Evolutionary conservation across 2,797 vertebrate species (phyloP).

Genomic region (Eidolon dupreanum): DNA sequence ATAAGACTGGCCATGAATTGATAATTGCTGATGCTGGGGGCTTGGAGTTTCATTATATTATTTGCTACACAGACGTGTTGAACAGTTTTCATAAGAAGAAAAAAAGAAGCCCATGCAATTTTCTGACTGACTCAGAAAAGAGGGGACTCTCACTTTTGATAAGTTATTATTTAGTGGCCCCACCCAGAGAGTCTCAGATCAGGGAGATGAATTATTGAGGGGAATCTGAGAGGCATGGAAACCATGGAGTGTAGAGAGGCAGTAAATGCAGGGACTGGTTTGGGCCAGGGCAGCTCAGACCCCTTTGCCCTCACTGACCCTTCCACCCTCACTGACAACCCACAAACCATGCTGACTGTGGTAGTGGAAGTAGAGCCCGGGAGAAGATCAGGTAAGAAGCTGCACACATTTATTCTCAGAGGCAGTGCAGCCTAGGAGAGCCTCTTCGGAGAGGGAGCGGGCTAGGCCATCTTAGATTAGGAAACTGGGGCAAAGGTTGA

Average conservation of each 20-base stretch:
- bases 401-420: neutral
- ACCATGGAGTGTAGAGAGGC: neutral
- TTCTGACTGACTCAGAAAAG: neutral
- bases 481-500: neutral
- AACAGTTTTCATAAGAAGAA: neutral
- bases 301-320: neutral
- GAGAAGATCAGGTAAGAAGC: conserved; percentile 38
- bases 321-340: neutral
- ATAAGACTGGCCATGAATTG: neutral
- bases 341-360: neutral
- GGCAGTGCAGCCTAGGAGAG: neutral
- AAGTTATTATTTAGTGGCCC: neutral
- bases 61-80: neutral
- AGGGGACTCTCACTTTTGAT: neutral
- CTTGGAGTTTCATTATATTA: neutral
- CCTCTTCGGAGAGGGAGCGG: neutral
- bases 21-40: neutral
- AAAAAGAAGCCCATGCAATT: neutral
- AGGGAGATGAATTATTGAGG: conserved; percentile 64
- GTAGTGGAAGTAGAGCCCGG: conserved; percentile 32
- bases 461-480: neutral
- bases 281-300: neutral
- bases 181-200: neutral
- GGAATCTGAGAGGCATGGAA: conserved; percentile 37
- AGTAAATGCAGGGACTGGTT: neutral